Percentiles rank a stretch among this genome's conserved stretches.
Evolutionary conservation across 2,888 invertebrate genomes (phyloP).

Genomic region (Plagiodera versicolora): DNA sequence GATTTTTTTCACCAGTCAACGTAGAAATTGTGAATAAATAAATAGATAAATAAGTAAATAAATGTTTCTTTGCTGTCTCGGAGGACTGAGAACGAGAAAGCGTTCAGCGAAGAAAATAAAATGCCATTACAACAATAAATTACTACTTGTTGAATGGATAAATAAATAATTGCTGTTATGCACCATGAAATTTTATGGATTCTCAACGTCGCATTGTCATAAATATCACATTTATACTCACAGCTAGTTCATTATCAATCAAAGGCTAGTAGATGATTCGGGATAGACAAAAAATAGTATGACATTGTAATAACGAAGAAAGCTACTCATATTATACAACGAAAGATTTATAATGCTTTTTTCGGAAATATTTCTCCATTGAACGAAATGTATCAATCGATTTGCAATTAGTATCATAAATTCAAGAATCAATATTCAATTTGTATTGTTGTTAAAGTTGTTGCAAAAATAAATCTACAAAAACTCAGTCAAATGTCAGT

Average conservation of each 20-base stretch:
- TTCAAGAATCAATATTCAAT: no score
- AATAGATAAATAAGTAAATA: neutral
- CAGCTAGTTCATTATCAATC: neutral
- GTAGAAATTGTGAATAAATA: neutral
- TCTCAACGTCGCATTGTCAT: constrained; percentile 6
- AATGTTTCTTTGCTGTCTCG: constrained; percentile 5
- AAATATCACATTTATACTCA: neutral
- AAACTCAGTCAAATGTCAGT: no score
- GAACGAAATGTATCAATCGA: no score
- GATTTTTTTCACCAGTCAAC: neutral
- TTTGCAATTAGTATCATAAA: no score
- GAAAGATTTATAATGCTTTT: no score
- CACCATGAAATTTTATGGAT: constrained; percentile 11
- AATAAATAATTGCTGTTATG: constrained; percentile 5
- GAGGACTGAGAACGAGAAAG: constrained; percentile 16
- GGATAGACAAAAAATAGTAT: neutral
- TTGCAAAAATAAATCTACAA: no score
- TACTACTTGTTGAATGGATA: constrained; percentile 8
- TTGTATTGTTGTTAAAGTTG: no score
- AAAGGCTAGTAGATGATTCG: neutral
- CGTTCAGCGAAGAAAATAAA: constrained; percentile 9
- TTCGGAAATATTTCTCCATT: no score
- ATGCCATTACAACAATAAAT: constrained; percentile 13
- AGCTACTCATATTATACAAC: no score
- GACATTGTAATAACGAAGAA: no score